A percentile compares a stretch with the other conserved stretches of the same genome.
Evolutionary conservation across 2,113 vertebrate species (phyloP).

Genomic region (Candoia aspera): DNA sequence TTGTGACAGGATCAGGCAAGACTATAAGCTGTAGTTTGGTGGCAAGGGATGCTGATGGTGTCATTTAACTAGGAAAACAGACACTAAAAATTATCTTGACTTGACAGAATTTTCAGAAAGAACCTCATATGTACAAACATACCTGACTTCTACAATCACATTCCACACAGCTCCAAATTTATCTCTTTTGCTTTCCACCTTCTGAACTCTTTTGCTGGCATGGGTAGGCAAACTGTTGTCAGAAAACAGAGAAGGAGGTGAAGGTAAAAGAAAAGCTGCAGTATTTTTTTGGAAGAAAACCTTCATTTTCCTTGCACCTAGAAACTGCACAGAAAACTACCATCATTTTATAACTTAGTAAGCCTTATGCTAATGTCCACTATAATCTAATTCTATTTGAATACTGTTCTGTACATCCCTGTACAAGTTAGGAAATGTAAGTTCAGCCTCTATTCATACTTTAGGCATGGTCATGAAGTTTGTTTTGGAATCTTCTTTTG

Average conservation of each 20-base stretch:
- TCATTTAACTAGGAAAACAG: neutral
- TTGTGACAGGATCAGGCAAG: neutral
- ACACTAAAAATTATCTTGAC: neutral
- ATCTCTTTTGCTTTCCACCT: neutral
- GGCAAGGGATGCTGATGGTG: neutral
- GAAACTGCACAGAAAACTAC: neutral
- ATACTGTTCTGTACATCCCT: too few species aligned
- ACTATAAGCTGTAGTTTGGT: neutral
- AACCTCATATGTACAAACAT: neutral
- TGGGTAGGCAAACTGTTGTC: neutral
- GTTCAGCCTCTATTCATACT: too few species aligned
- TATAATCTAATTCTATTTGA: too few species aligned
- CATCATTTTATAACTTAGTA: neutral
- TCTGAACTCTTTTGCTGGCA: neutral
- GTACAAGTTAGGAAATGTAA: too few species aligned
- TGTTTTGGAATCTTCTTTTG: too few species aligned
- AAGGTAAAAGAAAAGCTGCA: neutral
- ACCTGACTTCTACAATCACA: neutral
- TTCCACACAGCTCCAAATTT: neutral
- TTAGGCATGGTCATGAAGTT: too few species aligned
- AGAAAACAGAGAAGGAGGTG: neutral
- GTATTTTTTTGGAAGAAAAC: neutral
- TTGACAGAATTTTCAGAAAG: conserved; percentile 2
- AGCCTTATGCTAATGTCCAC: neutral
- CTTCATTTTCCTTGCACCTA: neutral